Percentiles rank a stretch among this genome's conserved stretches.
phyloP scores from a whole-genome alignment of 2,113 vertebrate species.

The Gavia stellata region DNA sequence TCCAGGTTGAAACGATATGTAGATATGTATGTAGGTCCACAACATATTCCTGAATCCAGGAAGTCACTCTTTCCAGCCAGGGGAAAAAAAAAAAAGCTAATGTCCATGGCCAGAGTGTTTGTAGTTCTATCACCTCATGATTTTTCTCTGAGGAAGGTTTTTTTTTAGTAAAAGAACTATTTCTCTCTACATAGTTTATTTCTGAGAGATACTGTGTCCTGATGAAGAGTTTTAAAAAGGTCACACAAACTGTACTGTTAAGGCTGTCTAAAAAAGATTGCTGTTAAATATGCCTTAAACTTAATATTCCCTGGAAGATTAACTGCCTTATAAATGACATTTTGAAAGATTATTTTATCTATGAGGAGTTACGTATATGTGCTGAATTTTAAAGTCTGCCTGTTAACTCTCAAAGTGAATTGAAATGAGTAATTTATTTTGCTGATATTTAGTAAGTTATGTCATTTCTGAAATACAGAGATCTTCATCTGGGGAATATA shows the following conservation, averaged over 20 bases:
- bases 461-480: neutral
- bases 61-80: neutral
- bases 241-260: neutral
- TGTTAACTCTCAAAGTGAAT: neutral
- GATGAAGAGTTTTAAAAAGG: neutral
- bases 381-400: slow-evolving; percentile 1
- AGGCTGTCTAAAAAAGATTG: neutral
- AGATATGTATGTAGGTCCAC: neutral
- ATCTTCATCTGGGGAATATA: neutral
- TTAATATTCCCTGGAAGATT: slow-evolving; percentile 10
- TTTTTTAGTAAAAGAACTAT: neutral
- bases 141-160: neutral
- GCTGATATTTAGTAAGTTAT: neutral
- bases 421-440: slow-evolving; percentile 26
- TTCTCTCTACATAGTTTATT: neutral
- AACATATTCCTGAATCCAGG: neutral
- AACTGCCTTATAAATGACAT: neutral
- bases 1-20: neutral
- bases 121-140: neutral
- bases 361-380: neutral
- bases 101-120: neutral
- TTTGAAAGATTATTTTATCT: slow-evolving; percentile 23
- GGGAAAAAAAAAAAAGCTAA: neutral
- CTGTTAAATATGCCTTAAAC: neutral
- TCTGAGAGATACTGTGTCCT: neutral